Base-by-base conservation (phyloP, 2,113 vertebrate genomes). In the Tamias sibiricus region DNA sequence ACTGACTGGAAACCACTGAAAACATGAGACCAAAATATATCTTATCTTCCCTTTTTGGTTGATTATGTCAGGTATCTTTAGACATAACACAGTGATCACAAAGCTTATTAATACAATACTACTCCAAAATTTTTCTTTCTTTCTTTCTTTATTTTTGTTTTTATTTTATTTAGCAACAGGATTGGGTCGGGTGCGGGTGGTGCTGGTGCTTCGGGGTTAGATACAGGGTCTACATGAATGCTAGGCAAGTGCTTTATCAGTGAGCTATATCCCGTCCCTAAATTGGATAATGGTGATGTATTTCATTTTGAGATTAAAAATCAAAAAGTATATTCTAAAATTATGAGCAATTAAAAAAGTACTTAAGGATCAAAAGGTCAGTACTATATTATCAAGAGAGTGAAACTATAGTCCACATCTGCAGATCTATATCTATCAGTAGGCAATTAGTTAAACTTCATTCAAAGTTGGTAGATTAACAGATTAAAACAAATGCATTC, bases 281-380 rank as follows among this genome's bases (percentile, higher is more conserved):
- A 79, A 94, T 91, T 93, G n/a, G 77, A 75, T 94, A 87, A 75
- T 57, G 6, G 35, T 80, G n/a, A 84, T 24, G 2, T 77, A 42
- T 87, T 87, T 76, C 80, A 84, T 81, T 84, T 59, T 97, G 40
- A 93, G 62, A 94, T 68, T n/a, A 87, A 94, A 26, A 92, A 84
- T 14, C 82, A 93, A 44, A 76, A 26, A 28, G 59, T 71, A 88
- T 92, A 90, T 69, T 88, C 69, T 57, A 32, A 95, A 93, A 87
- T 77, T 72, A 75, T 8, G 35, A 92, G 57, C 64, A 71, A 92
- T 42, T 91, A 82, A 95, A 17, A 91, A 94, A 94, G 40, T 57
- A 42, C 8, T 86, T 79, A 94, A 75, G 44, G 81, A 97, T 87
- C 72, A 96, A 95, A n/a, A 96, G 88, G 57, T 88, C 72, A 86